phyloP scores from a whole-genome alignment of 2,888 invertebrate species.

The Nemurella pictetii region DNA sequence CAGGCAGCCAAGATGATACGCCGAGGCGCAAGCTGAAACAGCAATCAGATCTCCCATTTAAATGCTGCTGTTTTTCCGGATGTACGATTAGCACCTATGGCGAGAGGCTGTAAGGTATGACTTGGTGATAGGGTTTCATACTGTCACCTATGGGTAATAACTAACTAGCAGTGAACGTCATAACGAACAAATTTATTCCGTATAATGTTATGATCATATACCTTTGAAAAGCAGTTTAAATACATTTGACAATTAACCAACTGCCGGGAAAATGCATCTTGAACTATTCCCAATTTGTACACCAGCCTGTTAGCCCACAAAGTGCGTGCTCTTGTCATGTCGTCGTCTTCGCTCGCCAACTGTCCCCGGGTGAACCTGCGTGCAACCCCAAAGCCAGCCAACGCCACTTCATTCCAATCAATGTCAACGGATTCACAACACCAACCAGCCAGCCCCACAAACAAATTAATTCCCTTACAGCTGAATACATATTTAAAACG shows the following conservation, averaged over 20 bases:
- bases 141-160: too few relatives aligned
- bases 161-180: too few relatives aligned
- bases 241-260: too few relatives aligned
- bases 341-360: not conserved
- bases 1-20: not conserved
- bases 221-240: too few relatives aligned
- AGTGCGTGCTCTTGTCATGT: not conserved
- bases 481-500: conserved; percentile 1
- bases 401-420: not conserved
- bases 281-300: too few relatives aligned
- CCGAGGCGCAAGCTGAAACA: not conserved
- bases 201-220: too few relatives aligned
- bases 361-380: not conserved
- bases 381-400: not conserved
- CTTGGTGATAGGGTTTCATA: too few relatives aligned
- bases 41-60: not conserved
- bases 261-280: too few relatives aligned
- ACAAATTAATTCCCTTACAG: not conserved
- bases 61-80: not conserved
- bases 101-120: too few relatives aligned
- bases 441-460: not conserved
- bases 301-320: too few relatives aligned
- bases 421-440: not conserved
- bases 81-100: not conserved
- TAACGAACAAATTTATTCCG: too few relatives aligned